phyloP scores from a whole-genome alignment of 2,888 invertebrate genomes.

The Pyrrhosoma nymphula region DNA sequence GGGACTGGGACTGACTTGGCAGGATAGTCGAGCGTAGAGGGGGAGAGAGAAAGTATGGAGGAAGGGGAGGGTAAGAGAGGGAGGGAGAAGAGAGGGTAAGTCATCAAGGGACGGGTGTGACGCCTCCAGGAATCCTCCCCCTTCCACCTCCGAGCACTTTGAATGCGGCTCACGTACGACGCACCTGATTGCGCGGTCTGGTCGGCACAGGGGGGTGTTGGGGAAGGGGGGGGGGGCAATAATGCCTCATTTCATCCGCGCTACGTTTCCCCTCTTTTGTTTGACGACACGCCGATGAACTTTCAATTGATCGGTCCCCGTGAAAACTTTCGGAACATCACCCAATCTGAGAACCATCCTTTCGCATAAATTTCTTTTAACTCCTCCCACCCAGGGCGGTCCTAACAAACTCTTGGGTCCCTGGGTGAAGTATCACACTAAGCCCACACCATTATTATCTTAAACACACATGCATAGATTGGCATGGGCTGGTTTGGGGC shows the following conservation, averaged over 20 bases:
- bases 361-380: not conserved
- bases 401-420: too few species aligned
- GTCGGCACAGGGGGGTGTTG: not conserved
- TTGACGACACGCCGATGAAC: slow-evolving; percentile 16
- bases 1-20: too few species aligned
- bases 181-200: slow-evolving; percentile 23
- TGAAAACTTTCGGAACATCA: not conserved
- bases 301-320: not conserved
- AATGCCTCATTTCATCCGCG: not conserved
- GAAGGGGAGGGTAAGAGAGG: not conserved
- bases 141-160: not conserved
- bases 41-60: not conserved
- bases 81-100: not conserved
- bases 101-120: slow-evolving; percentile 12
- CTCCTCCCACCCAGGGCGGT: not conserved
- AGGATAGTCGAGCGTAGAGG: not conserved
- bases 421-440: too few species aligned
- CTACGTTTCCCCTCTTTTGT: not conserved
- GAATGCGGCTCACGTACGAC: not conserved
- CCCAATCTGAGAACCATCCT: not conserved
- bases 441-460: too few species aligned
- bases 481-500: too few species aligned
- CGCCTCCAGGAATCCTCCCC: not conserved
- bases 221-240: not conserved
- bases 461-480: too few species aligned